Conservation (phyloP, 2,113 vertebrate species). For the Stomatorhinus ivindoensis region DNA sequence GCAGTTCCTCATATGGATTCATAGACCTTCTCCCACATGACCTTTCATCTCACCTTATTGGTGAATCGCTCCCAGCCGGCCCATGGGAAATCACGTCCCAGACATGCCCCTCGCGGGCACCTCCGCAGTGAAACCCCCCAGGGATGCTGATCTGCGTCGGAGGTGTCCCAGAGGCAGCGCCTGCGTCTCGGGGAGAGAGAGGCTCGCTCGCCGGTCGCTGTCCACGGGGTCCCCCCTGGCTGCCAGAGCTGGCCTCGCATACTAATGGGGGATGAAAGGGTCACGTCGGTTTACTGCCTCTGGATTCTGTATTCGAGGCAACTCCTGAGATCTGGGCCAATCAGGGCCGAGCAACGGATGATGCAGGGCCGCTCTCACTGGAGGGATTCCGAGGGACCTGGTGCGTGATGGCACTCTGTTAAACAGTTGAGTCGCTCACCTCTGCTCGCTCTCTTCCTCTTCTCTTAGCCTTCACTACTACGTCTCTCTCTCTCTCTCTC, state of each 20-base stretch:
- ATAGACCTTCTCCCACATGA: conserved; percentile 27
- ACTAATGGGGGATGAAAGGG: conserved; percentile 59
- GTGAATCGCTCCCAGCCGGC: neutral
- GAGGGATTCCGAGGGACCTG: conserved; percentile 83
- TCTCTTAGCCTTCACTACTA: conserved; percentile 1
- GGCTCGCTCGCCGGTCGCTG: conserved; percentile 43
- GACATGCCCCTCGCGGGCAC: conserved; percentile 17
- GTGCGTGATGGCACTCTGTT: conserved; percentile 65
- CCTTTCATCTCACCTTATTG: neutral
- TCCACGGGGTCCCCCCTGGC: conserved; percentile 27
- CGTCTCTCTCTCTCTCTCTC: neutral
- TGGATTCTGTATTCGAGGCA: conserved; percentile 37
- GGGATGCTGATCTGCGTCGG: neutral
- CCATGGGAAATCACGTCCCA: neutral
- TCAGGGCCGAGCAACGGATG: conserved; percentile 59
- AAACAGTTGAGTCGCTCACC: conserved; percentile 56
- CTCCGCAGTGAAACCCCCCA: conserved; percentile 22
- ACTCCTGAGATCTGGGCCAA: conserved; percentile 64
- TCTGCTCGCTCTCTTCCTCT: conserved; percentile 18
- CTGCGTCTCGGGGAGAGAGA: neutral
- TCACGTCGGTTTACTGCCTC: conserved; percentile 61
- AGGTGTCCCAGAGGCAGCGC: neutral
- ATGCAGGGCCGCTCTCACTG: conserved; percentile 68
- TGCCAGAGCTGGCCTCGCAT: conserved; percentile 30
- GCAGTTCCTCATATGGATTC: conserved; percentile 4